Evolutionary conservation across 1,140 invertebrate species (phyloP), one percentile per base, ranked within the genome.

Genomic region (Adoxophyes honmai): DNA sequence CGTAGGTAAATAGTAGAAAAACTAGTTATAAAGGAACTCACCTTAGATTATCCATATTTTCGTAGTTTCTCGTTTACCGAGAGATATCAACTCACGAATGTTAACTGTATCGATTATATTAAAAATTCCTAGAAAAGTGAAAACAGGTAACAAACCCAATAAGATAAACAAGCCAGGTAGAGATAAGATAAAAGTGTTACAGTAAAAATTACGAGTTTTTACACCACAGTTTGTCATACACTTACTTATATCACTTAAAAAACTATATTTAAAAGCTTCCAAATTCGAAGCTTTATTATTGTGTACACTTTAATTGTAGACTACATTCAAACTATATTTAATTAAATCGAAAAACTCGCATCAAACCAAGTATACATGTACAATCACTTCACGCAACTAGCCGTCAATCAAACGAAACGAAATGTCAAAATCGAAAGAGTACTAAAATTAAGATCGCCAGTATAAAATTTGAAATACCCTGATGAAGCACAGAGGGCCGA

Each of bases 11-110:
- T n/a, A 35, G 9, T 39, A 15, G 16, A 48, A 36, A 10, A 16
- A 57, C 48, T 44, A 42, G 38, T 28, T 55, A 55, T 18, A 34
- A 44, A 51, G 34, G 16, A 54, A 55, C 67, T 65, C 65, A 85
- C 81, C 66, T 77, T 51, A 85, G 52, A 33, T 70, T 85, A 78
- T 85, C 78, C 81, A 85, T 85, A 34, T 54, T 54, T 18, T n/a
- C 4, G 15, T 44, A 16, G 7, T 44, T 16, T 5, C 4, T 10
- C 39, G 15, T 44, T 44, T 18, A 14, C 8, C 14, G n/a, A 16
- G 39, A 16, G 15, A 8, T 18, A 18, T 10, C 16, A 18, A 18
- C n/a, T 10, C 39, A 44, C 39, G 16, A 18, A 44, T 18, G 21
- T 4, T 8, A n/a, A 44, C 39, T 44, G 39, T 44, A 18, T 44